Base-by-base conservation (phyloP, 2,888 invertebrate species). In the Caenorhabditis plicata region DNA sequence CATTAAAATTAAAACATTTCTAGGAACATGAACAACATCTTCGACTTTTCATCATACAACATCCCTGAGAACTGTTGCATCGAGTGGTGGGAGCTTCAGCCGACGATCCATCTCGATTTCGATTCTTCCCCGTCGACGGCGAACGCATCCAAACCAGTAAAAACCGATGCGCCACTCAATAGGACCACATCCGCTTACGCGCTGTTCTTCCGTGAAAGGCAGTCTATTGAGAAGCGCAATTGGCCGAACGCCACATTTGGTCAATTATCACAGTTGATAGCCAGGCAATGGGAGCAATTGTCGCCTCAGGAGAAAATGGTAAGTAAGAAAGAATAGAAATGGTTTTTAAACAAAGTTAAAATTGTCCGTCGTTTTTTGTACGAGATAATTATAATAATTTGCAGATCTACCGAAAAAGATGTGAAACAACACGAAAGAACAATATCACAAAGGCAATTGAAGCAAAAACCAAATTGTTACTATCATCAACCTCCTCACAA, bases 131-230 rank as follows among this genome's bases (percentile, higher is more conserved):
- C 19, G 38, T n/a, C 47, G 7, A 4, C 22, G 8, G 22, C 4
- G 15, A 36, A 22, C n/a, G 2, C 7, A 19, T 25, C 3, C 39
- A 31, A 26, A 45, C 23, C 27, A 17, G 35, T 3, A 23, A 26
- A 56, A 56, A 39, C 46, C 38, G 19, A 57, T 46, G n/a, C 38
- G 43, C 36, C 41, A 47, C 46, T 47, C 32, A 20, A 33, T 25
- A 58, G 58, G 8, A 40, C 58, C 4, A 52, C 52, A 2, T 54
- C 54, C 8, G 60, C 60, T 15, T 60, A 60, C 19, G 60, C 60
- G 13, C 19, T 60, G 7, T 60, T 60, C 17, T 60, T 60, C 35
- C 53, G 54, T 8, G 60, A 60, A 19, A 15, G 31, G 4, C 60
- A 60, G 22, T 7, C 9, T 0, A 13, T 15, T 26, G 60, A 60